Percentiles rank a stretch among this genome's conserved stretches.
Evolutionary conservation across 2,797 vertebrate genomes (phyloP).

Genomic region (Acanthurus leucopareius): DNA sequence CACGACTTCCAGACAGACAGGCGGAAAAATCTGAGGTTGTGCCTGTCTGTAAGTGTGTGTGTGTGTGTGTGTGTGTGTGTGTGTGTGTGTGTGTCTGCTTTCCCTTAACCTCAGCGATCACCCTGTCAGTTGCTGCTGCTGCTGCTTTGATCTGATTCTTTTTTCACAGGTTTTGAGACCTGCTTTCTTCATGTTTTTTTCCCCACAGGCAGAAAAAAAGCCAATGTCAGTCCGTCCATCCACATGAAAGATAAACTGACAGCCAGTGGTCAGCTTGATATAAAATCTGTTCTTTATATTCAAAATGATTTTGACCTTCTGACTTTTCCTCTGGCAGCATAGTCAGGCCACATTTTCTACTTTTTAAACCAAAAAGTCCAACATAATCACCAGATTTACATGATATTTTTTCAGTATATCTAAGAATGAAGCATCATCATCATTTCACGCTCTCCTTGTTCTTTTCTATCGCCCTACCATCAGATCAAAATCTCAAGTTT

Average conservation of each 20-base stretch:
- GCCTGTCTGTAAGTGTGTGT: slow-evolving; percentile 26
- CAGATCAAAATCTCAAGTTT: neutral
- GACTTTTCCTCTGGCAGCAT: neutral
- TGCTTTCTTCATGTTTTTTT: neutral
- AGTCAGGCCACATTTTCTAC: neutral
- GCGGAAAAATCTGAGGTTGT: slow-evolving; percentile 18
- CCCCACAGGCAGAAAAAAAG: neutral
- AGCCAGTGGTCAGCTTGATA: neutral
- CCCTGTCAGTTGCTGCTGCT: slow-evolving; percentile 21
- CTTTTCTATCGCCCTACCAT: neutral
- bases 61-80: slow-evolving; percentile 24
- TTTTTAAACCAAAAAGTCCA: neutral
- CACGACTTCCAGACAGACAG: slow-evolving; percentile 20
- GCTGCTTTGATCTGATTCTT: slow-evolving; percentile 52
- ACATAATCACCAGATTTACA: neutral
- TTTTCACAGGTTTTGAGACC: slow-evolving; percentile 16
- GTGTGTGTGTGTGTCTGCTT: slow-evolving; percentile 22
- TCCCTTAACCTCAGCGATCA: slow-evolving; percentile 21
- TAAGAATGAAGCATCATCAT: neutral
- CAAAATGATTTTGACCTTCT: neutral
- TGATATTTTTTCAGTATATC: neutral
- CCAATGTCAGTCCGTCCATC: neutral
- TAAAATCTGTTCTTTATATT: neutral
- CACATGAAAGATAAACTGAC: neutral
- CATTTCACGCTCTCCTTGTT: neutral